Evolutionary conservation across 2,888 invertebrate species (phyloP).

Genomic region (Caenorhabditis macrosperma): DNA sequence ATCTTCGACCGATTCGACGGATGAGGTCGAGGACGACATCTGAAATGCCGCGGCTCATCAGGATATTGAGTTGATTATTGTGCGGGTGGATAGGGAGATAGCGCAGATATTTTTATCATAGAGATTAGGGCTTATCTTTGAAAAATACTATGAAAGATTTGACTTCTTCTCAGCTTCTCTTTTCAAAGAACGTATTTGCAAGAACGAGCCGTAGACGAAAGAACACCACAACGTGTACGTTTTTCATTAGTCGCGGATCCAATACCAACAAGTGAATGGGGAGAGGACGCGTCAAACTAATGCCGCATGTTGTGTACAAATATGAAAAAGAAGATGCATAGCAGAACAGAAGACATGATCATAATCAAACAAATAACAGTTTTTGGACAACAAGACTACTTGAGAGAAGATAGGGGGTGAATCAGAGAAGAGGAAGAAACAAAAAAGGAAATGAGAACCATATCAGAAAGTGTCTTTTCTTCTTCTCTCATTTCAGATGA

Average conservation of each 20-base stretch:
- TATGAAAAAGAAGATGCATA: conserved; percentile 32
- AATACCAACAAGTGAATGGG: conserved; percentile 21
- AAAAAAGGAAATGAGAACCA: conserved; percentile 3
- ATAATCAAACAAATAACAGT: conserved; percentile 24
- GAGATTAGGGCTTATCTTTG: background rate
- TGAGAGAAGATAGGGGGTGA: conserved; percentile 11
- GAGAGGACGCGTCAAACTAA: conserved; percentile 2
- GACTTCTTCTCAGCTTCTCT: background rate
- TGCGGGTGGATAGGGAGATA: conserved; percentile 7
- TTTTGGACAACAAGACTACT: conserved; percentile 16
- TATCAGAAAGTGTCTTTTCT: conserved; percentile 6
- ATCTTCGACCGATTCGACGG: conserved; percentile 64
- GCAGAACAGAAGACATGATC: conserved; percentile 19
- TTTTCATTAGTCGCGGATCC: conserved; percentile 23
- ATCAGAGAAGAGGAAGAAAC: background rate
- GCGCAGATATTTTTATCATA: background rate
- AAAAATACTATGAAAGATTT: background rate
- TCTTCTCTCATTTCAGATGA: background rate
- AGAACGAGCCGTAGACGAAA: background rate
- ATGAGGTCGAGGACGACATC: conserved; percentile 63
- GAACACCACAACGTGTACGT: conserved; percentile 18
- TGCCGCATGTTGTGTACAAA: conserved; percentile 38
- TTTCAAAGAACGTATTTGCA: background rate
- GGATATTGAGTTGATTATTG: background rate
- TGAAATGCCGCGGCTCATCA: background rate